Conservation (phyloP, 1,140 invertebrate genomes). For the Apis dorsata region DNA sequence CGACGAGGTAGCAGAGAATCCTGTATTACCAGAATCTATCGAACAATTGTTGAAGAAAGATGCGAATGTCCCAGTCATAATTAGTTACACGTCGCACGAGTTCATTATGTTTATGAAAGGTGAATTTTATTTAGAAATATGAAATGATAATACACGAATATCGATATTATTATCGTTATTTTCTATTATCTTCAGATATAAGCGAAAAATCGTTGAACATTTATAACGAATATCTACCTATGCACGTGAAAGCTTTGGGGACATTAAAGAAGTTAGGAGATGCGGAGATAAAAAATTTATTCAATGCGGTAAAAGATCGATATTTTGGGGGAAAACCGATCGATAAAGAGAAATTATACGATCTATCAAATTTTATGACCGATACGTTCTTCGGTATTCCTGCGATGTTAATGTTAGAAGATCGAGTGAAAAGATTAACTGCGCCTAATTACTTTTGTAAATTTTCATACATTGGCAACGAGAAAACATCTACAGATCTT, state of each 20-base stretch:
- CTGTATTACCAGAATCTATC: constrained; percentile 45
- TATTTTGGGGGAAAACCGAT: constrained; percentile 73
- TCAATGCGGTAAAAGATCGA: constrained; percentile 32
- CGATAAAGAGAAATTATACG: constrained; percentile 55
- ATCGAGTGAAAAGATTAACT: constrained; percentile 69
- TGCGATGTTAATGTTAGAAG: constrained; percentile 71
- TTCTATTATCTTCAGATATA: neutral
- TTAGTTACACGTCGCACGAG: constrained; percentile 51
- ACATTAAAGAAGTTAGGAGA: constrained; percentile 19
- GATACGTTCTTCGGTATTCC: constrained; percentile 77
- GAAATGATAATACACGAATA: neutral
- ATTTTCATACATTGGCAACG: constrained; percentile 74
- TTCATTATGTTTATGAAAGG: constrained; percentile 46
- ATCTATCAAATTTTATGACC: constrained; percentile 75
- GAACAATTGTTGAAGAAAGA: constrained; percentile 21
- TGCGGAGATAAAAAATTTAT: neutral
- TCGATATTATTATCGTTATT: neutral
- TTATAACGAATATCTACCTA: constrained; percentile 14
- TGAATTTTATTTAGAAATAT: neutral
- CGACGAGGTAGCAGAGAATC: constrained; percentile 32
- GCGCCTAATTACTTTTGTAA: constrained; percentile 78
- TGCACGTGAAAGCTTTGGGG: neutral
- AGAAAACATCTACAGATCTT: constrained; percentile 42
- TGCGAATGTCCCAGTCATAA: constrained; percentile 48
- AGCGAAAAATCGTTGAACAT: neutral